Base-by-base conservation (phyloP, 2,797 vertebrate genomes). In the Bovichtus variegatus region DNA sequence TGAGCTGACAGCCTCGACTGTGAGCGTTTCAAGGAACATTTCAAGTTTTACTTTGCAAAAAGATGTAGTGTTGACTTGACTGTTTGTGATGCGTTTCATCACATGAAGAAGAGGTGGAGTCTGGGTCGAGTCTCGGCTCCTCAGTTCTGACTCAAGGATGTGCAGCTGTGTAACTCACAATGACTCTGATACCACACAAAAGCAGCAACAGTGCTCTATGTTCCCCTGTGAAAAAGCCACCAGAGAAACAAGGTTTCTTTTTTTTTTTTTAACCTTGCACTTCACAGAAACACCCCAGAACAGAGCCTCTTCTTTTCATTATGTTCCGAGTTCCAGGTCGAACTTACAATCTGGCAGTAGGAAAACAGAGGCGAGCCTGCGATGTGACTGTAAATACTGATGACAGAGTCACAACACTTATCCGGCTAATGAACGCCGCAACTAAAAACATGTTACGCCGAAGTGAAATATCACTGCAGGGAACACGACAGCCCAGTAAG, bases 381-480 rank as follows among this genome's bases (percentile, higher is more conserved):
- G 31, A 23, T 38, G 5, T 69, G 76, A 53, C 64, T 41, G 62
- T 68, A 71, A 80, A 76, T 9, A 19, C 54, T 9, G 75, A 63
- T 27, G 85, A 79, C 83, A 80, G 73, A 84, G 44, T 41, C 82
- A 78, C 62, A n/a, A 36, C 38, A 55, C 68, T 40, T 46, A 40
- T 9, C 31, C 53, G 61, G 58, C 61, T 84, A 81, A 89, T 77
- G 71, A 84, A 80, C 21, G 71, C 57, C 66, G 70, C 44, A 19
- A 23, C 65, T 38, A 21, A 53, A 53, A 53, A 53, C 77, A 75
- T 13, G 73, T 36, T 73, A 25, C 59, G 41, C 31, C 1, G 0
- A 27, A 51, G 78, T 69, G 53, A 89, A 87, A 81, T 78, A 77
- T 78, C 78, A 72, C 76, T 78, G 49, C 64, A 27, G 70, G 73